Conservation (phyloP, 2,113 vertebrate genomes). For the Salvelinus namaycush region DNA sequence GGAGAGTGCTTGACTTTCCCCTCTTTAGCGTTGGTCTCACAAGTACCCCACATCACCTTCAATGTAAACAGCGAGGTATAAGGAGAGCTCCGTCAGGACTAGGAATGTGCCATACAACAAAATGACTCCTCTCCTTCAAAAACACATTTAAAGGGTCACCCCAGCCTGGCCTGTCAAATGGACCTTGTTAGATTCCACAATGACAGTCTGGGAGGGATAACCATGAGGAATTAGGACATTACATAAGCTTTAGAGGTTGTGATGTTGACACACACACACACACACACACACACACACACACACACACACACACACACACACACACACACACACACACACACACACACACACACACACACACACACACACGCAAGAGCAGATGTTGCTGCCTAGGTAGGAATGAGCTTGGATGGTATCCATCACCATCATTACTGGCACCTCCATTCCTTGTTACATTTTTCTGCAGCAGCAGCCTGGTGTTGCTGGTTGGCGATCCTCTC, state of each 20-base stretch:
- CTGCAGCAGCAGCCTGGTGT: conserved; percentile 34
- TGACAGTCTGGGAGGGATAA: conserved; percentile 18
- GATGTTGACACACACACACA: background rate
- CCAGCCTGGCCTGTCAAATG: conserved; percentile 37
- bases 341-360: background rate
- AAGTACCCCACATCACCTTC: conserved; percentile 22
- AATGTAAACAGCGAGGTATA: conserved; percentile 53
- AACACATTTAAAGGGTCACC: background rate
- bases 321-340: too few relatives aligned
- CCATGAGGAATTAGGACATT: conserved; percentile 38
- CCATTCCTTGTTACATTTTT: conserved; percentile 30
- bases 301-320: too few relatives aligned
- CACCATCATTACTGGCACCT: conserved; percentile 23
- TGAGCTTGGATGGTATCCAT: conserved; percentile 33
- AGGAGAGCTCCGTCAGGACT: conserved; percentile 18
- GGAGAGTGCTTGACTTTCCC: conserved; percentile 17
- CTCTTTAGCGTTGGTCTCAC: conserved; percentile 4
- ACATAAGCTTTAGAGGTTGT: conserved; percentile 10
- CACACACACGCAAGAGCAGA: conserved; percentile 24
- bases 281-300: too few relatives aligned
- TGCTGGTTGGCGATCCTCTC: conserved; percentile 20
- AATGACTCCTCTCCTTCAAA: conserved; percentile 19
- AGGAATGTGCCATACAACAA: conserved; percentile 35
- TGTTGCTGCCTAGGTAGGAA: conserved; percentile 30
- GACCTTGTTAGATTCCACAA: conserved; percentile 47